Evolutionary conservation across 1,140 invertebrate species (phyloP).

Genomic region (honey bee (Apis mellifera)): DNA sequence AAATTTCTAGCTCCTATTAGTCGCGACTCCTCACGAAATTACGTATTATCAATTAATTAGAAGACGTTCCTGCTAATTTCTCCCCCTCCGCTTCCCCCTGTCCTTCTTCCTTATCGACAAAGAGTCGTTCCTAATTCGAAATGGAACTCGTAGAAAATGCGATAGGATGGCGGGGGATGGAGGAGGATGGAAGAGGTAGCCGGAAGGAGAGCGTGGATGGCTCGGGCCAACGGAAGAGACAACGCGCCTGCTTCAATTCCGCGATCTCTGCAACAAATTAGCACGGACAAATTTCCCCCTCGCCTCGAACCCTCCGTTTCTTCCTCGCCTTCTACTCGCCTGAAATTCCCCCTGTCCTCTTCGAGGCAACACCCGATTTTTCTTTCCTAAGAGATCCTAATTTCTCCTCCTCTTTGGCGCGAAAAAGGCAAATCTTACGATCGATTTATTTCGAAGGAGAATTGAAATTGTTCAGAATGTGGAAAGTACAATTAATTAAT

Average conservation of each 20-base stretch:
- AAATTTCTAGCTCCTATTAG: too few relatives aligned
- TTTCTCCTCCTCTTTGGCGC: too few relatives aligned
- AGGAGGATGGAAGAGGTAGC: slow-evolving; percentile 23
- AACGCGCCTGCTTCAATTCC: slow-evolving; percentile 73
- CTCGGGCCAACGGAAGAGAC: slow-evolving; percentile 73
- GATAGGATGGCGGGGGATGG: slow-evolving; percentile 54
- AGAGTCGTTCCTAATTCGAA: slow-evolving; percentile 64
- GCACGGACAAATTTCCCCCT: slow-evolving; percentile 74
- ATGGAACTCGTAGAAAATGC: slow-evolving; percentile 59
- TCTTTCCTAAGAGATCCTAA: too few relatives aligned
- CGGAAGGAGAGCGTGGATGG: slow-evolving; percentile 61
- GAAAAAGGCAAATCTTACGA: too few relatives aligned
- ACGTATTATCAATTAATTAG: slow-evolving; percentile 31
- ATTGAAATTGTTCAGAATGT: too few relatives aligned
- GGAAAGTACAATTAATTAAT: too few relatives aligned
- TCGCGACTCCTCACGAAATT: neutral
- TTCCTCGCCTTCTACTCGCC: slow-evolving; percentile 13
- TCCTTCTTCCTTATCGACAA: slow-evolving; percentile 40
- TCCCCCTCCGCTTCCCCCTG: neutral
- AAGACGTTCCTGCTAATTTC: slow-evolving; percentile 28
- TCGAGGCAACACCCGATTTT: too few relatives aligned
- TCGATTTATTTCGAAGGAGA: too few relatives aligned
- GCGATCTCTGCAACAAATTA: slow-evolving; percentile 76
- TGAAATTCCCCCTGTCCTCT: slow-evolving; percentile 46
- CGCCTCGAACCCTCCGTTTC: slow-evolving; percentile 47